Conservation (phyloP, 2,888 invertebrate species). For the Cheilosia scutellata region DNA sequence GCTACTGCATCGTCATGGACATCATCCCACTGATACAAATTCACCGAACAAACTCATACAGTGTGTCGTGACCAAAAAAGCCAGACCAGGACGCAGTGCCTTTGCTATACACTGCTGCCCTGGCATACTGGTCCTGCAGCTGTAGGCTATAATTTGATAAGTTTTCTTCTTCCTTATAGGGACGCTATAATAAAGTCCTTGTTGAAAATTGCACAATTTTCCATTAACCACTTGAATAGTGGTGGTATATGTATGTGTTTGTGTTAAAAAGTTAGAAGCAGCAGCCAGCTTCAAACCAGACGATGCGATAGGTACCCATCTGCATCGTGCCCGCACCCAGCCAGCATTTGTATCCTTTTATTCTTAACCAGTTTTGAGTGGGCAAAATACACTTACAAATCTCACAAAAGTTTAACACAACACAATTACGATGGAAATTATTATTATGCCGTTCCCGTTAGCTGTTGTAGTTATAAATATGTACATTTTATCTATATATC, state of each 20-base stretch:
- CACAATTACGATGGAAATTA: slow-evolving; percentile 73
- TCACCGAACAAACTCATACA: slow-evolving; percentile 38
- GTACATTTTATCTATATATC: slow-evolving; percentile 33
- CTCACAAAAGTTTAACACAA: slow-evolving; percentile 75
- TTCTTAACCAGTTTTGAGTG: slow-evolving; percentile 59
- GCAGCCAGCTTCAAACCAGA: slow-evolving; percentile 7
- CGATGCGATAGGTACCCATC: slow-evolving; percentile 1
- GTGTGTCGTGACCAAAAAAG: slow-evolving; percentile 48
- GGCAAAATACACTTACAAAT: slow-evolving; percentile 69
- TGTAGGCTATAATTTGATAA: slow-evolving; percentile 74
- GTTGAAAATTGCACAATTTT: slow-evolving; percentile 75
- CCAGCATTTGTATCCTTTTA: slow-evolving; percentile 43
- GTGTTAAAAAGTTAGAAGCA: slow-evolving; percentile 45
- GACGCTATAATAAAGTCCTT: slow-evolving; percentile 70
- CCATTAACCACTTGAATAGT: slow-evolving; percentile 72
- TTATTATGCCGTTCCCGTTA: slow-evolving; percentile 51
- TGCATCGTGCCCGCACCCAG: background rate
- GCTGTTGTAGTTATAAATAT: background rate
- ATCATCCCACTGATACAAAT: slow-evolving; percentile 48
- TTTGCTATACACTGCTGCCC: background rate
- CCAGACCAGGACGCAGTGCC: slow-evolving; percentile 11
- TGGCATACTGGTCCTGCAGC: slow-evolving; percentile 43
- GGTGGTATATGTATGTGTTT: background rate
- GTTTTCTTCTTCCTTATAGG: slow-evolving; percentile 57
- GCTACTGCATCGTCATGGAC: slow-evolving; percentile 28